Conservation (phyloP, 2,113 vertebrate species). For the Melanotaenia duboulayi region DNA sequence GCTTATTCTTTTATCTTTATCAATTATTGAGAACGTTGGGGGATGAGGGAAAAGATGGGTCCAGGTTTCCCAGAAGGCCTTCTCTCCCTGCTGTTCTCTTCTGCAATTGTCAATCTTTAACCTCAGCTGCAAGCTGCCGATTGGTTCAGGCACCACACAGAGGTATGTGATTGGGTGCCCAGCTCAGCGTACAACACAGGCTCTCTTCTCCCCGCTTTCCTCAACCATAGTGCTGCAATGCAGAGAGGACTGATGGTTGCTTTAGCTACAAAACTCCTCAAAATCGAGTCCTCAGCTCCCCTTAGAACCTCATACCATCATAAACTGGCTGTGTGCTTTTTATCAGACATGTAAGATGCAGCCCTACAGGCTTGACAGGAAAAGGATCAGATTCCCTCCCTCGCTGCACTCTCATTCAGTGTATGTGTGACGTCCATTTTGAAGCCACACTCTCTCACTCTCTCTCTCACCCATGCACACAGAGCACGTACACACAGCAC, state of each 20-base stretch:
- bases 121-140: slow-evolving; percentile 88
- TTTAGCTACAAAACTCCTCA: slow-evolving; percentile 49
- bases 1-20: slow-evolving; percentile 80
- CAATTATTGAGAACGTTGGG: slow-evolving; percentile 83
- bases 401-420: slow-evolving; percentile 57
- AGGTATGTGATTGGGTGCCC: slow-evolving; percentile 86
- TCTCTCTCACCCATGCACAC: slow-evolving; percentile 49
- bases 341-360: slow-evolving; percentile 39
- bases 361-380: slow-evolving; percentile 45
- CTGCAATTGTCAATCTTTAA: slow-evolving; percentile 96
- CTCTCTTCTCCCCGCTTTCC: slow-evolving; percentile 87
- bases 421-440: slow-evolving; percentile 79
- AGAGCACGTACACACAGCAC: slow-evolving; percentile 56
- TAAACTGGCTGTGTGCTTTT: slow-evolving; percentile 33
- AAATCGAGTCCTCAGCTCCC: slow-evolving; percentile 45
- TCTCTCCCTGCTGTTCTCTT: slow-evolving; percentile 86
- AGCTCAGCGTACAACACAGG: slow-evolving; percentile 82
- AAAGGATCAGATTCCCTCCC: slow-evolving; percentile 66
- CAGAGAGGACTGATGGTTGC: slow-evolving; percentile 86
- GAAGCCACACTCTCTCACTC: slow-evolving; percentile 57
- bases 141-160: slow-evolving; percentile 85
- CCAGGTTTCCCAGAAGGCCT: slow-evolving; percentile 97
- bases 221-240: slow-evolving; percentile 95
- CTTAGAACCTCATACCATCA: slow-evolving; percentile 30
- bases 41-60: slow-evolving; percentile 90